Base-by-base conservation (phyloP, 1,140 invertebrate species). In the Charaxes varanes region DNA sequence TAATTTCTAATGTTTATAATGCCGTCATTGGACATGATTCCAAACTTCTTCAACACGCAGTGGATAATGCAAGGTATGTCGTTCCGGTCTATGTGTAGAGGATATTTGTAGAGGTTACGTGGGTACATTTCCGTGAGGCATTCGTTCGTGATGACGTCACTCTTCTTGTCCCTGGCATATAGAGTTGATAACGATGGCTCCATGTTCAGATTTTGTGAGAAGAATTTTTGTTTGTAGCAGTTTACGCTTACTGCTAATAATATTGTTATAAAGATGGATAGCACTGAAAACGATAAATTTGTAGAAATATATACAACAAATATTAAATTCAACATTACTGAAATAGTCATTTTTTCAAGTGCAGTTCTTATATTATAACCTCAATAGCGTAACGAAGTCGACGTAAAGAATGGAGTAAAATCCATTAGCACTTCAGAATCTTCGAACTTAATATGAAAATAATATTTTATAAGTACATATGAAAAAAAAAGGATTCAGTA, bases 41-140 rank as follows among this genome's bases (percentile, higher is more conserved):
- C 76, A 37, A 82, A 82, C 24, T 76, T 79, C 45, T 68, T 82
- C 12, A 79, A 51, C 10, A 82, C 73, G 41, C 74, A 82, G 36
- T 82, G 78, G 31, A 82, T 73, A 12, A 82, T 73, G 27, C 79
- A 83, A 0, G 78, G 78, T 3, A 83, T 51, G 12, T 80, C 76
- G 14, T 77, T 80, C 8, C 71, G 52, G 28, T 82, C 74, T 14
- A 82, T 77, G 14, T 50, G 61, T 1, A 77, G 23, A 0, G 73
- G 78, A 28, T 78, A 80, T 32, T 71, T 74, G 43, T 82, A 80
- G 0, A 80, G 48, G 15, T 71, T 78, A 6, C 64, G 46, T n/a
- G 76, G 78, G 23, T 78, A 82, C 78, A 82, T 82, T 37, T 82
- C 76, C 10, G 48, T 54, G 4, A 83, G 48, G 17, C 79, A 83